A percentile compares a stretch with the other conserved stretches of the same genome.
Conservation (phyloP, 2,113 vertebrate species). For the Rhea americana region DNA sequence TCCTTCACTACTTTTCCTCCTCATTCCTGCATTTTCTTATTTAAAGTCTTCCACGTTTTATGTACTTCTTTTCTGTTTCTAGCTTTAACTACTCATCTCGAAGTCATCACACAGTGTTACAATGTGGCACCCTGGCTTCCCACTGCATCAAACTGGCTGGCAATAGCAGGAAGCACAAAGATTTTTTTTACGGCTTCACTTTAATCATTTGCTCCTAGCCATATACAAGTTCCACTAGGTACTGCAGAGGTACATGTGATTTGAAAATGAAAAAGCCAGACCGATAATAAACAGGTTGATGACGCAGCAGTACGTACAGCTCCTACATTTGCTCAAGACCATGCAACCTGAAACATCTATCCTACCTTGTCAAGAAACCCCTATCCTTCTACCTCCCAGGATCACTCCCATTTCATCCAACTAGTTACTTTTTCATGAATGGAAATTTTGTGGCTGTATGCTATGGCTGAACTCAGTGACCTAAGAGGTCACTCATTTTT, state of each 20-base stretch:
- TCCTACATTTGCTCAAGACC: neutral
- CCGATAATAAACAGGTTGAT: neutral
- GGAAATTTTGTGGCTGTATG: neutral
- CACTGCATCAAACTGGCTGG: neutral
- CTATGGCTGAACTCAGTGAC: neutral
- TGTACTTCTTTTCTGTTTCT: neutral
- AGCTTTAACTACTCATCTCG: neutral
- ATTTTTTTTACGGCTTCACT: neutral
- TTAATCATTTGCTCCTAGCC: neutral
- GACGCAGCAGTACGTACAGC: neutral
- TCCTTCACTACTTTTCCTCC: neutral
- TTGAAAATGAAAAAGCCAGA: neutral
- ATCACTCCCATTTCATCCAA: neutral
- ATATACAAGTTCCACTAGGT: accelerated
- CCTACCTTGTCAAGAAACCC: neutral
- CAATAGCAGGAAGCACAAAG: neutral
- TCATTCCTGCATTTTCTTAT: constrained; percentile 4
- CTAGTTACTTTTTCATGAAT: neutral
- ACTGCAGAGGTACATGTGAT: neutral
- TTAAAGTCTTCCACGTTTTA: neutral
- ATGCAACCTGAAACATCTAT: neutral
- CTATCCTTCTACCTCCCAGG: neutral
- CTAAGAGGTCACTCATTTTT: neutral
- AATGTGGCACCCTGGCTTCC: neutral
- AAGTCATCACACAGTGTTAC: neutral